Percentiles rank a stretch among this genome's conserved stretches.
These are phyloP conservation scores for Podarcis siculus DNA, from an alignment of 2,797 vertebrate genomes.

Conservation along the genomic window DNA sequence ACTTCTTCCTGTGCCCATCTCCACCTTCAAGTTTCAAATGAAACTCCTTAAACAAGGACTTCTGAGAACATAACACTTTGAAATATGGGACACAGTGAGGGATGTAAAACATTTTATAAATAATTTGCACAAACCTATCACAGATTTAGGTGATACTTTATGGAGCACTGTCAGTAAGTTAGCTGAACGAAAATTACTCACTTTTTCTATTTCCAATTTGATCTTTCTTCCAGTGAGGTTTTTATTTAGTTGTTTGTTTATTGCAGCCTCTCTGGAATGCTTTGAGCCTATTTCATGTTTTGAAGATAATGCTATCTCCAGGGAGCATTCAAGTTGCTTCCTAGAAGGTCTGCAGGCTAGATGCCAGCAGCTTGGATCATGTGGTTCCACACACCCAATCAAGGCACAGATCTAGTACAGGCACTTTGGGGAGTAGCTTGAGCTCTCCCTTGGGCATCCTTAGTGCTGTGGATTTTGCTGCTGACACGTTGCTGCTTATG, in stretches of 20 bases:
- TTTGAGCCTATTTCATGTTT: background rate
- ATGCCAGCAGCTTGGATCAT: background rate
- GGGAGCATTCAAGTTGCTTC: background rate
- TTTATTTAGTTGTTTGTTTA: background rate
- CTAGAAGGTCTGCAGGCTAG: background rate
- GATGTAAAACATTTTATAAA: background rate
- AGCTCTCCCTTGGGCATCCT: background rate
- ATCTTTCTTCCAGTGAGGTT: background rate
- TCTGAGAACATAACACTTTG: background rate
- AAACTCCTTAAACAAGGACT: background rate
- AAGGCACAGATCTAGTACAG: background rate
- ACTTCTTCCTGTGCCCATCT: background rate
- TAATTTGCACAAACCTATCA: background rate
- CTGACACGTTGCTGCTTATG: background rate
- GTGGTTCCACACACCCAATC: background rate
- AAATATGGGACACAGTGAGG: background rate
- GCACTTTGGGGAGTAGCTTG: background rate
- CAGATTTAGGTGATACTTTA: background rate
- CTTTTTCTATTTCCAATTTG: background rate
- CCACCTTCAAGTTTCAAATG: background rate
- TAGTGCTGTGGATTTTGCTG: background rate
- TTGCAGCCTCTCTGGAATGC: background rate
- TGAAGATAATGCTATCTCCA: background rate
- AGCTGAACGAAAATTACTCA: background rate
- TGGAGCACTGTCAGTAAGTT: background rate